A percentile compares a stretch with the other conserved stretches of the same genome.
phyloP scores from a whole-genome alignment of 2,888 invertebrate species.

The Therioaphis trifolii region DNA sequence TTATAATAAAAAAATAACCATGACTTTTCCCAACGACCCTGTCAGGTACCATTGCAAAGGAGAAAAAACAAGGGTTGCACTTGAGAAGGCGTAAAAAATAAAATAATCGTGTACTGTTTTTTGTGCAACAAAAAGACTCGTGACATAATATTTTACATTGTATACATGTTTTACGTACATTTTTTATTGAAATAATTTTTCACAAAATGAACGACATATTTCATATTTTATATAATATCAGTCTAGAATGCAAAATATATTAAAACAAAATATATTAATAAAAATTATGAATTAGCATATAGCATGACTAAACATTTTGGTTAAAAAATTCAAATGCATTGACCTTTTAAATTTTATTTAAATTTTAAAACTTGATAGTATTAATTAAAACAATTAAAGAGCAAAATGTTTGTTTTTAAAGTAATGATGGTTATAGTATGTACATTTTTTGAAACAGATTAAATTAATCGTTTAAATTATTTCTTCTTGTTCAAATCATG shows the following conservation, averaged over 20 bases:
- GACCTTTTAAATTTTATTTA: too few species aligned
- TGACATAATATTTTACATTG: constrained; percentile 27
- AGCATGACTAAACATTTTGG: too few species aligned
- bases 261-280: too few species aligned
- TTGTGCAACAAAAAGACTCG: constrained; percentile 19
- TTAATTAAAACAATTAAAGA: too few species aligned
- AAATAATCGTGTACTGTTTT: constrained; percentile 36
- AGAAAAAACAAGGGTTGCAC: constrained; percentile 47
- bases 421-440: too few species aligned
- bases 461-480: too few species aligned
- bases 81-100: constrained; percentile 48
- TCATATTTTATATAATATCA: neutral
- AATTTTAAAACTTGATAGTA: too few species aligned
- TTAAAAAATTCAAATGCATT: too few species aligned
- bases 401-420: too few species aligned
- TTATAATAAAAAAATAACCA: constrained; percentile 47
- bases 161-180: neutral
- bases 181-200: constrained; percentile 8
- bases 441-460: too few species aligned
- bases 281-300: too few species aligned
- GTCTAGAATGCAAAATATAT: neutral
- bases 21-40: constrained; percentile 48
- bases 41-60: constrained; percentile 19
- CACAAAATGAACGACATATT: neutral
- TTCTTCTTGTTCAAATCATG: too few species aligned